phyloP scores from a whole-genome alignment of 2,113 vertebrate species.

The Pelobates fuscus region DNA sequence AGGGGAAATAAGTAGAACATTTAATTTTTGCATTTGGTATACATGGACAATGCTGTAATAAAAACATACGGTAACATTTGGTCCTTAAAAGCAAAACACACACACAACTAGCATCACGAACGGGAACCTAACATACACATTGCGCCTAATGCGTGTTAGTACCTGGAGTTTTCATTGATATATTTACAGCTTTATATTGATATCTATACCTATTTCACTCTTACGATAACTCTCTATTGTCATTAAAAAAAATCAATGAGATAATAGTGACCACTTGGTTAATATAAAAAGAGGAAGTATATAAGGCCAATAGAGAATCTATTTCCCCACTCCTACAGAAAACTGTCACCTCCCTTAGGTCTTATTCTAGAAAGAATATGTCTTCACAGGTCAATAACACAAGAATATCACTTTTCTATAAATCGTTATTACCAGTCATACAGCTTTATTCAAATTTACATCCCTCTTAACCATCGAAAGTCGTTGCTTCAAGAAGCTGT shows the following conservation, averaged over 20 bases:
- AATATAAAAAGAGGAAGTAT: neutral
- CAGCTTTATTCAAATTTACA: neutral
- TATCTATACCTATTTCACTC: too few species aligned
- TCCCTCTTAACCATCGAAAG: neutral
- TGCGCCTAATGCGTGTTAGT: too few species aligned
- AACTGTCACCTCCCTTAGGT: neutral
- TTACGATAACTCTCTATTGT: slow-evolving; percentile 5
- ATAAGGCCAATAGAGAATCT: slow-evolving; percentile 29
- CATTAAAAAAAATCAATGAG: neutral
- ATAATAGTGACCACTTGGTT: neutral
- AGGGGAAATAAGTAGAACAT: too few species aligned
- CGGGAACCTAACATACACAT: too few species aligned
- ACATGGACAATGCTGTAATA: too few species aligned
- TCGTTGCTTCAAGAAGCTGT: neutral
- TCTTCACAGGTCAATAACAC: neutral
- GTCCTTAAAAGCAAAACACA: too few species aligned
- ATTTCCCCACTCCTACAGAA: slow-evolving; percentile 6
- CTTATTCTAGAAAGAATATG: neutral
- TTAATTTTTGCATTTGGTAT: too few species aligned
- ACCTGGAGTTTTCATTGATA: too few species aligned
- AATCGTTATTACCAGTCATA: neutral
- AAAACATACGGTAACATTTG: too few species aligned
- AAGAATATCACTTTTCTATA: neutral
- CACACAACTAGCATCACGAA: too few species aligned
- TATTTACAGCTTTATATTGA: too few species aligned